A percentile compares a stretch with the other conserved stretches of the same genome.
Conservation (phyloP, 2,797 vertebrate species). For the Allobates femoralis region DNA sequence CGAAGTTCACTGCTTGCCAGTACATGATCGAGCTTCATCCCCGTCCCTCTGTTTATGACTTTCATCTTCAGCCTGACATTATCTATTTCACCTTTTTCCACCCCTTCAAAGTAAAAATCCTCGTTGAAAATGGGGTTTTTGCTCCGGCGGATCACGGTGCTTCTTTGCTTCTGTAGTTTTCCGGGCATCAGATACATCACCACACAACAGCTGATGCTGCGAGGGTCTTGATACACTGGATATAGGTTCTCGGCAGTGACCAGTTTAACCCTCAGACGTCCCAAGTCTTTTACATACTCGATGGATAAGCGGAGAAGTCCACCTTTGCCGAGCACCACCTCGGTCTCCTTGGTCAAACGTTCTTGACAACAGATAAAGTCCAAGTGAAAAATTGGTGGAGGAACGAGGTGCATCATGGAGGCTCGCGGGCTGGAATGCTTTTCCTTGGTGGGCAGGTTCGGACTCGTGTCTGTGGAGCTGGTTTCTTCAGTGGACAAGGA, state of each 20-base stretch:
- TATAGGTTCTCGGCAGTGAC: slow-evolving; percentile 82
- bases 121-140: slow-evolving; percentile 84
- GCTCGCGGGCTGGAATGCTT: slow-evolving; percentile 73
- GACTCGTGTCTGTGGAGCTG: slow-evolving; percentile 91
- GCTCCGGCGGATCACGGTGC: slow-evolving; percentile 83
- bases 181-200: slow-evolving; percentile 79
- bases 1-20: slow-evolving; percentile 45
- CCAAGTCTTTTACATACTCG: slow-evolving; percentile 80
- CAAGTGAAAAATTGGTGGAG: slow-evolving; percentile 68
- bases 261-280: slow-evolving; percentile 78
- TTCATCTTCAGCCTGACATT: slow-evolving; percentile 78
- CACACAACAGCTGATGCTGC: slow-evolving; percentile 82
- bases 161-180: slow-evolving; percentile 83
- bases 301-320: slow-evolving; percentile 80
- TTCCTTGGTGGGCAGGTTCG: slow-evolving; percentile 79
- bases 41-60: slow-evolving; percentile 84
- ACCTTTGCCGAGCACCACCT: slow-evolving; percentile 65
- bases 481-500: slow-evolving; percentile 89
- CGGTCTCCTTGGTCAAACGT: slow-evolving; percentile 51
- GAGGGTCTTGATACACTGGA: slow-evolving; percentile 75
- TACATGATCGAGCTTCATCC: slow-evolving; percentile 73
- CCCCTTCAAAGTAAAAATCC: slow-evolving; percentile 83
- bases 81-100: slow-evolving; percentile 75
- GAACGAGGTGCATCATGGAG: slow-evolving; percentile 12
- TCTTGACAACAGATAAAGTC: slow-evolving; percentile 67